Evolutionary conservation across 2,113 vertebrate species (phyloP).

Genomic region (Tringa solitaria): DNA sequence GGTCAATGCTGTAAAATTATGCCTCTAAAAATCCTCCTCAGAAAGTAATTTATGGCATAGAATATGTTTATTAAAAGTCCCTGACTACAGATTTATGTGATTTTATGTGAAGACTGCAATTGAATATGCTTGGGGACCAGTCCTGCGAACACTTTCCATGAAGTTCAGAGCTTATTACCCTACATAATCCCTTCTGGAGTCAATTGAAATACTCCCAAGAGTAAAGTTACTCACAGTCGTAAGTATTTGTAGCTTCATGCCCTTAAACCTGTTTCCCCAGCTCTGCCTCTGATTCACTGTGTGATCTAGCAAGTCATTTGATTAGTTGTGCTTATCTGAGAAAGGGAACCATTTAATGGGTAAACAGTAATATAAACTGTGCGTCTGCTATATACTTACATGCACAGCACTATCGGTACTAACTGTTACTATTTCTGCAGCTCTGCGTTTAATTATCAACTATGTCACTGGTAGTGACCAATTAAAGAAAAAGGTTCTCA

Average conservation of each 20-base stretch:
- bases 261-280: conserved; percentile 28
- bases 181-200: conserved; percentile 10
- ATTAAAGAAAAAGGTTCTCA: not conserved
- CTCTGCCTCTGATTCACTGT: not conserved
- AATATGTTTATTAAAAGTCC: conserved; percentile 42
- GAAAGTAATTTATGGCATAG: conserved; percentile 51
- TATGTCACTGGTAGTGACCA: not conserved
- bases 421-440: not conserved
- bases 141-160: not conserved
- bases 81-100: conserved; percentile 32
- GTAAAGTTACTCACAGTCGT: conserved; percentile 17
- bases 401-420: not conserved
- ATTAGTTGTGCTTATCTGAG: not conserved
- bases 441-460: not conserved
- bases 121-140: not conserved
- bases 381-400: not conserved
- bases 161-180: conserved; percentile 47
- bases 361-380: not conserved
- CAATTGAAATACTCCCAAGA: conserved; percentile 24
- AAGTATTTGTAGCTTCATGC: not conserved
- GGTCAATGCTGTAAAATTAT: conserved; percentile 59
- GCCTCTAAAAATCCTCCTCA: conserved; percentile 56
- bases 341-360: not conserved
- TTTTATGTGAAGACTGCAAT: conserved; percentile 38
- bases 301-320: not conserved